Evolutionary conservation across 2,797 vertebrate species (phyloP).

Genomic region (Chelonia mydas): DNA sequence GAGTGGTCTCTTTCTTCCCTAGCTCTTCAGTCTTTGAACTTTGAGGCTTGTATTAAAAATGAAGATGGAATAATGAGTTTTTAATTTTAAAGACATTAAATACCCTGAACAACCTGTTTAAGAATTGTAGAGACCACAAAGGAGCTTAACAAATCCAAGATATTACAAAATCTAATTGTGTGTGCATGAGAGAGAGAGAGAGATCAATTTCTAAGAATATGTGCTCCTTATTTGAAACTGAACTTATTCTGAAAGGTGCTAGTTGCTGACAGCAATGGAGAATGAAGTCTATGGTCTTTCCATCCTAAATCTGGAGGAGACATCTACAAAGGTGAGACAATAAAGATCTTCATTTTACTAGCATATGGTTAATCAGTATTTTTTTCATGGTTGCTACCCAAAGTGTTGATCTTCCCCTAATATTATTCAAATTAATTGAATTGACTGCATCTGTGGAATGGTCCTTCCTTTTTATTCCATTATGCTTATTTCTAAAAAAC

Average conservation of each 20-base stretch:
- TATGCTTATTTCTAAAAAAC: neutral
- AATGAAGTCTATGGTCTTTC: neutral
- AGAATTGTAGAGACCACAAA: neutral
- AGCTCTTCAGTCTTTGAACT: slow-evolving; percentile 52
- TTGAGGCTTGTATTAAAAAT: slow-evolving; percentile 30
- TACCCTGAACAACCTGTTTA: slow-evolving; percentile 47
- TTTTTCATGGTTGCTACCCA: neutral
- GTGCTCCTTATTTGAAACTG: neutral
- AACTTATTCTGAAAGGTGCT: neutral
- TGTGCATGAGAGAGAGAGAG: neutral
- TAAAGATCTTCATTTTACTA: neutral
- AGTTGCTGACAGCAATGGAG: neutral
- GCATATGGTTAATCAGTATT: neutral
- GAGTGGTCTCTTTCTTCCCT: slow-evolving; percentile 44
- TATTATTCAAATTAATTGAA: neutral
- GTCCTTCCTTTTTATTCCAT: neutral
- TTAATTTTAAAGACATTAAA: slow-evolving; percentile 60
- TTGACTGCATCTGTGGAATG: neutral
- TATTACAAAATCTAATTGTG: slow-evolving; percentile 27
- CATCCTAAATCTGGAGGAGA: neutral
- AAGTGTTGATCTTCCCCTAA: neutral
- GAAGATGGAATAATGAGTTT: slow-evolving; percentile 59
- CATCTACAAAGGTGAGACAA: neutral
- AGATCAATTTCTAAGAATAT: neutral
- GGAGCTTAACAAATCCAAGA: slow-evolving; percentile 38